phyloP scores from a whole-genome alignment of 2,888 invertebrate species.

The Eilema sororculum region DNA sequence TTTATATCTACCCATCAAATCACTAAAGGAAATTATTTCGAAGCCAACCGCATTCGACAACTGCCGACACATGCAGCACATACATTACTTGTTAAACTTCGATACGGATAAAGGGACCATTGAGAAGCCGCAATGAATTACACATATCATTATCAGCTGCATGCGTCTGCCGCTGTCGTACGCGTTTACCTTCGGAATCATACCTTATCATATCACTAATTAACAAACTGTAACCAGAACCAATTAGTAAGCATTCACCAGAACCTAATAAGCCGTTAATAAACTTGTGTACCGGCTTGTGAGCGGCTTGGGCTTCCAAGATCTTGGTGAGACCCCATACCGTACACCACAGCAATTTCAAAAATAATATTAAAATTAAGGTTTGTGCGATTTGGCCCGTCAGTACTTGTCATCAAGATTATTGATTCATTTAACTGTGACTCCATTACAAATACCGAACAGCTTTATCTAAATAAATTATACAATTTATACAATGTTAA shows the following conservation, averaged over 20 bases:
- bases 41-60: too few relatives aligned
- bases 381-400: background rate
- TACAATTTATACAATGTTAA: constrained; percentile 26
- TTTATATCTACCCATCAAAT: too few relatives aligned
- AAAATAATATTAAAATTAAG: background rate
- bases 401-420: background rate
- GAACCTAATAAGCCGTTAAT: background rate
- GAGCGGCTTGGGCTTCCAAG: background rate
- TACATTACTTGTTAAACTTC: too few relatives aligned
- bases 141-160: too few relatives aligned
- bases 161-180: too few relatives aligned
- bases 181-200: too few relatives aligned
- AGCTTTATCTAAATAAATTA: constrained; percentile 13
- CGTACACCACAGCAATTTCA: background rate
- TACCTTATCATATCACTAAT: too few relatives aligned
- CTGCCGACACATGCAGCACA: too few relatives aligned
- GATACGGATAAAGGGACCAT: too few relatives aligned
- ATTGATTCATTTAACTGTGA: background rate
- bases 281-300: background rate
- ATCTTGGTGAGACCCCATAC: background rate
- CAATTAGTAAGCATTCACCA: background rate
- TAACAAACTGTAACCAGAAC: background rate
- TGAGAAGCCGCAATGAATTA: too few relatives aligned
- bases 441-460: background rate
- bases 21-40: too few relatives aligned